Conservation (phyloP, 2,113 vertebrate species). For the Theristicus caerulescens region DNA sequence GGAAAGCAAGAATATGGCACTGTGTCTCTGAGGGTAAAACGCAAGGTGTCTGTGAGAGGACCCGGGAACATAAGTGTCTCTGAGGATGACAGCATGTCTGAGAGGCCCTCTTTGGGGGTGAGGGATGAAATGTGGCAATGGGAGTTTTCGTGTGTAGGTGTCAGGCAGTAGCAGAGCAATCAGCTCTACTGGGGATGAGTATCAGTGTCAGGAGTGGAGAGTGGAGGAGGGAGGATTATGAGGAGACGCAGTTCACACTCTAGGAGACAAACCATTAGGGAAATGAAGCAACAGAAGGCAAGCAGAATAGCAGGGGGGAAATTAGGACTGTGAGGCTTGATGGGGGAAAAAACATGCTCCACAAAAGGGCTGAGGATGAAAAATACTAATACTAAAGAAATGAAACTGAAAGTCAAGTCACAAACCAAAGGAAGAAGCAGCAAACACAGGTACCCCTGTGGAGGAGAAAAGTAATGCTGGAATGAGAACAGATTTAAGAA, state of each 20-base stretch:
- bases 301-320: not conserved
- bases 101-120: not conserved
- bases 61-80: not conserved
- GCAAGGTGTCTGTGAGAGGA: not conserved
- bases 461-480: not conserved
- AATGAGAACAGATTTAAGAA: not conserved
- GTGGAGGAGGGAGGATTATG: not conserved
- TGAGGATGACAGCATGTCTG: not conserved
- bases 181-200: not conserved
- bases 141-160: not conserved
- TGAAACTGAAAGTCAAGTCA: not conserved
- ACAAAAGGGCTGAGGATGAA: not conserved
- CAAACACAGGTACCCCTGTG: not conserved
- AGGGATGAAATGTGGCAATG: not conserved
- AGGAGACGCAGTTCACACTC: not conserved
- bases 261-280: not conserved
- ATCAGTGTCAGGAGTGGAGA: not conserved
- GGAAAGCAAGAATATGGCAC: not conserved
- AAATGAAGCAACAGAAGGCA: not conserved
- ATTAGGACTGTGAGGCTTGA: not conserved
- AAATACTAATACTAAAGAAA: not conserved
- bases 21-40: not conserved
- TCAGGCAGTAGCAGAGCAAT: not conserved
- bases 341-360: accelerated
- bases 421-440: not conserved